phyloP scores from a whole-genome alignment of 2,888 invertebrate species.

The Drosophila subquinaria region DNA sequence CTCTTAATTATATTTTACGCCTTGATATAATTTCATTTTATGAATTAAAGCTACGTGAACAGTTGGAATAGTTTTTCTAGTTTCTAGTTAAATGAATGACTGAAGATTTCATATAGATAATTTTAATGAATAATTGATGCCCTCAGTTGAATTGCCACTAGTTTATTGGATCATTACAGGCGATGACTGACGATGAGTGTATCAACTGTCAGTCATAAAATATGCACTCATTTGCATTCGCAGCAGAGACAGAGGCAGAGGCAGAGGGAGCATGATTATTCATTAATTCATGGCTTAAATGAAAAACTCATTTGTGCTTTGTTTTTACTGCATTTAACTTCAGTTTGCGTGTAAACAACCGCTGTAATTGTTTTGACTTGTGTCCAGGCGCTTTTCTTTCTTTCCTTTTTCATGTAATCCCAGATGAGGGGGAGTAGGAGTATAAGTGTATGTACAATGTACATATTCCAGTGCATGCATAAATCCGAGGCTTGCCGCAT shows the following conservation, averaged over 20 bases:
- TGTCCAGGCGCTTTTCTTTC: slow-evolving; percentile 57
- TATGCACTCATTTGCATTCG: slow-evolving; percentile 59
- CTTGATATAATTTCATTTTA: slow-evolving; percentile 1
- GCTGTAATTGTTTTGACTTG: slow-evolving; percentile 70
- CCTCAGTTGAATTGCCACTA: slow-evolving; percentile 29
- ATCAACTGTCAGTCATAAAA: slow-evolving; percentile 24
- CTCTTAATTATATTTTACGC: not conserved
- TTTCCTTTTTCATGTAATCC: slow-evolving; percentile 25
- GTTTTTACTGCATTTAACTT: slow-evolving; percentile 34
- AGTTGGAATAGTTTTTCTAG: not conserved
- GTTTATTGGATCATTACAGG: slow-evolving; percentile 16
- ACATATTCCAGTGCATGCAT: slow-evolving; percentile 32
- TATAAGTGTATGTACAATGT: slow-evolving; percentile 4
- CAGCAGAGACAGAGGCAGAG: not conserved
- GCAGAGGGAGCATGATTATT: slow-evolving; percentile 34
- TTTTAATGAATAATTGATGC: slow-evolving; percentile 55
- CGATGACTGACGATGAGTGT: slow-evolving; percentile 17
- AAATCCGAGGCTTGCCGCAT: slow-evolving; percentile 63
- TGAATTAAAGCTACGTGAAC: not conserved
- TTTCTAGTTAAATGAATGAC: not conserved
- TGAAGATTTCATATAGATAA: slow-evolving; percentile 1
- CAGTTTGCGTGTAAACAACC: slow-evolving; percentile 72
- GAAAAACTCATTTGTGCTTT: slow-evolving; percentile 50
- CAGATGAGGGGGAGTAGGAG: slow-evolving; percentile 19
- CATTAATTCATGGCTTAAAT: slow-evolving; percentile 49